Evolutionary conservation across 2,113 vertebrate genomes (phyloP).

Genomic region (Lophochroa leadbeateri): DNA sequence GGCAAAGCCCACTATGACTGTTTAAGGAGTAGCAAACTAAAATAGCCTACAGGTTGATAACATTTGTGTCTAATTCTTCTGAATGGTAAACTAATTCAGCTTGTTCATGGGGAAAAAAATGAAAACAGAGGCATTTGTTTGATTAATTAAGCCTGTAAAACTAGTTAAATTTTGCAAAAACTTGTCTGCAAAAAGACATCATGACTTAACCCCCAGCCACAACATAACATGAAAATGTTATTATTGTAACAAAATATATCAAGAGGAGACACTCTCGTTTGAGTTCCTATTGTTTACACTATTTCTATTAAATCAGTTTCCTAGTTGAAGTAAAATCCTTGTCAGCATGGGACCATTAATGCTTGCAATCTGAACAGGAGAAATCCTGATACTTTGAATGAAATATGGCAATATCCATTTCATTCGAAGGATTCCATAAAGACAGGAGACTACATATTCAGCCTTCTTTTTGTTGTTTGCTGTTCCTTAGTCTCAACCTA

Average conservation of each 20-base stretch:
- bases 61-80: not conserved
- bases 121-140: not conserved
- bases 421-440: not conserved
- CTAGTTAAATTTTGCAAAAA: not conserved
- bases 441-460: not conserved
- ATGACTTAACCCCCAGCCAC: not conserved
- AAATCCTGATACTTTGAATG: not conserved
- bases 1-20: not conserved
- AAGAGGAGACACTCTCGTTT: not conserved
- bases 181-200: not conserved
- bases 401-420: not conserved
- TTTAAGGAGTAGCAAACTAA: not conserved
- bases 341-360: not conserved
- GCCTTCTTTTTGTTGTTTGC: not conserved
- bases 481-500: not conserved
- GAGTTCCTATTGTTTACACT: not conserved
- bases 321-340: not conserved
- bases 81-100: not conserved
- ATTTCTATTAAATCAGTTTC: not conserved
- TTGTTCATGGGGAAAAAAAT: not conserved
- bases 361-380: not conserved
- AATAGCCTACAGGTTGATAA: not conserved
- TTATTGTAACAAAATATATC: not conserved
- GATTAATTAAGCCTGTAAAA: not conserved
- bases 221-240: not conserved